Conservation (phyloP, 2,888 invertebrate species). For the Drosophila peninsularis region DNA sequence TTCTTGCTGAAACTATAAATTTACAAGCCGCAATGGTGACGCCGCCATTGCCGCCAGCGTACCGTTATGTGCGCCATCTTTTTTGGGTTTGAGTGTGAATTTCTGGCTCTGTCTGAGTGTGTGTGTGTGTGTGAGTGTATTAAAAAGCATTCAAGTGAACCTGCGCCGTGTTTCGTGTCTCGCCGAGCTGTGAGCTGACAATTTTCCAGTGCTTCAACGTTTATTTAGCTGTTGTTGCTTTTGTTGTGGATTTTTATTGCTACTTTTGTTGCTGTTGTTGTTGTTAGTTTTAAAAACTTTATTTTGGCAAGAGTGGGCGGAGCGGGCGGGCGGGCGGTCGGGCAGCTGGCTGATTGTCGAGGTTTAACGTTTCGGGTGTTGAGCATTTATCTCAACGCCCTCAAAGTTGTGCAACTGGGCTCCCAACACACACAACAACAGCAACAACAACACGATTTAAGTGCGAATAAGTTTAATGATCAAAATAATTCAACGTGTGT, state of each 20-base stretch:
- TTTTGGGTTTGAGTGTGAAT: constrained; percentile 13
- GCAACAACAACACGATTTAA: constrained; percentile 48
- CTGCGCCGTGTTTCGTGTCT: constrained; percentile 57
- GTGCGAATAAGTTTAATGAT: constrained; percentile 76
- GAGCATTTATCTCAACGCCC: constrained; percentile 65
- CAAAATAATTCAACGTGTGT: constrained; percentile 64
- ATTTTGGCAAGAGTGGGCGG: constrained; percentile 21
- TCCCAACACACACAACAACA: constrained; percentile 16
- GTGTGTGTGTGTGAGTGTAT: constrained; percentile 57
- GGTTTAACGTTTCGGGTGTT: constrained; percentile 60
- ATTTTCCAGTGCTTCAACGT: constrained; percentile 64
- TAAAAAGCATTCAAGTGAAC: constrained; percentile 68
- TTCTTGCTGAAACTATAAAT: constrained; percentile 75
- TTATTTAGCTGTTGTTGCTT: constrained; percentile 49
- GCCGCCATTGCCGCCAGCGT: constrained; percentile 24
- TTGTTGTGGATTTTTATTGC: constrained; percentile 64
- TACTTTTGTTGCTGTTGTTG: constrained; percentile 42
- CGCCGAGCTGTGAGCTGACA: constrained; percentile 58
- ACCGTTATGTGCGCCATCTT: constrained; percentile 46
- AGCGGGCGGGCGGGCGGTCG: constrained; percentile 1
- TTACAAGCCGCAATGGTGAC: constrained; percentile 69
- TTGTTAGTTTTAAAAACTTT: constrained; percentile 70
- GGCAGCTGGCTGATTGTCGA: constrained; percentile 58
- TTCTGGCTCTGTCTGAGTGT: constrained; percentile 1
- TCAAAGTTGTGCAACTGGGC: constrained; percentile 38